phyloP scores from a whole-genome alignment of 2,888 invertebrate genomes.

The Eucera pruinosa region DNA sequence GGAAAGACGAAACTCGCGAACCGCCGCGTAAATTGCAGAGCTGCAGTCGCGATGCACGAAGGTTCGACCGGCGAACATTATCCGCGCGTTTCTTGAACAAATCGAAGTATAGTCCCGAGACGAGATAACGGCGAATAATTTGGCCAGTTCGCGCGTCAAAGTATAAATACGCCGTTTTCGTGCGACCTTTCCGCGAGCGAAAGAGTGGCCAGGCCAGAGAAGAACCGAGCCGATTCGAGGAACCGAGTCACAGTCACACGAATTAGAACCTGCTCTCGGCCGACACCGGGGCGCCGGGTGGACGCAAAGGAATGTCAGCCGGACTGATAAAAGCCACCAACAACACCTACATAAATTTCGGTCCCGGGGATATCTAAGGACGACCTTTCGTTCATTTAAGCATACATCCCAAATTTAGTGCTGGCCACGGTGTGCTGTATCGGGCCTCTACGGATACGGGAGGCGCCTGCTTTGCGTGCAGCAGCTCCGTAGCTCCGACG shows the following conservation, averaged over 20 bases:
- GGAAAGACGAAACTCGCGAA: not conserved
- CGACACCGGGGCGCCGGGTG: conserved; percentile 83
- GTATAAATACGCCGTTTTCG: conserved; percentile 30
- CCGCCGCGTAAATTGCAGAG: conserved; percentile 21
- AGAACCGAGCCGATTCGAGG: conserved; percentile 55
- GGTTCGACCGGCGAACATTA: conserved; percentile 12
- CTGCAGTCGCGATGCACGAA: not conserved
- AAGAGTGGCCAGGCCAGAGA: not conserved
- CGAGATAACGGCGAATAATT: conserved; percentile 37
- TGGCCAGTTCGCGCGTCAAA: conserved; percentile 25
- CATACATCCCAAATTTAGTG: conserved; percentile 82
- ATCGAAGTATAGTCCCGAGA: conserved; percentile 32
- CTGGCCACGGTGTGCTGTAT: conserved; percentile 59
- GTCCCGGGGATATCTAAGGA: conserved; percentile 78
- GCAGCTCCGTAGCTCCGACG: conserved; percentile 23
- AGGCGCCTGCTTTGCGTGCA: conserved; percentile 51
- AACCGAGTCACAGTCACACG: conserved; percentile 74
- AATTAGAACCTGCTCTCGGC: conserved; percentile 84
- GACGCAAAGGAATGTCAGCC: conserved; percentile 82
- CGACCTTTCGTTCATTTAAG: conserved; percentile 82
- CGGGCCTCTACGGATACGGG: conserved; percentile 48
- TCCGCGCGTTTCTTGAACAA: conserved; percentile 42
- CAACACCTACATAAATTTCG: conserved; percentile 84
- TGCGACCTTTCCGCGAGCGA: conserved; percentile 19
- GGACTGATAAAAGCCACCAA: conserved; percentile 83